Base-by-base conservation (phyloP, 2,888 invertebrate genomes). In the Hedya salicella region DNA sequence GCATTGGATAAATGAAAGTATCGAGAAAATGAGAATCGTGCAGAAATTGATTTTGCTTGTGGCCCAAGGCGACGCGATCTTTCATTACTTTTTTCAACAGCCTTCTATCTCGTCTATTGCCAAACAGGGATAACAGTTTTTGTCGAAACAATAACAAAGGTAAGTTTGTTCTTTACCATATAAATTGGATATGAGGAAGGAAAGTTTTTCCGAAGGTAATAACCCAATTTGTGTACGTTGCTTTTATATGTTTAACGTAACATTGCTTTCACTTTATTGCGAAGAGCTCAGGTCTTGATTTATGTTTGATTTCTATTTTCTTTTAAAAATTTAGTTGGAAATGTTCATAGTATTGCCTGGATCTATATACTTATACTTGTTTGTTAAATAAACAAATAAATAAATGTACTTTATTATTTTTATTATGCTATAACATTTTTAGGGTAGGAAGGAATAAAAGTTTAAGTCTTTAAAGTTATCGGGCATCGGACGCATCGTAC, bases 31-130 rank as follows among this genome's bases (percentile, higher is more conserved):
- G 80, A 78, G 76, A 82, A 83, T 79, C 81, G 81, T 76, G 75
- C 74, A 76, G 76, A 84, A 87, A 86, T 88, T 84, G 86, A 86
- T 86, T 86, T 86, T 78, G 74, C 80, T 77, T 73, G 76, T 78
- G 73, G 79, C 84, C 79, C 73, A 72, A 72, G 81, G 81, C 83
- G 76, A 69, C 68, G 69, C 75, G 78, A 75, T 77, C 78, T 77
- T 75, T 78, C 71, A 80, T 82, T 82, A 80, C 78, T 75, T 79
- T 75, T 81, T 79, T 77, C 72, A 71, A 65, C 62, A 71, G 62
- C 68, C 68, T 70, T 73, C 71, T 73, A 72, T 74, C 71, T 71
- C 71, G 68, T 73, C 69, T 73, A 70, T 71, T 70, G 73, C 68
- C 71, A 67, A 73, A 71, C 71, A 39, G 67, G 60, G 62, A 69